phyloP scores from a whole-genome alignment of 2,888 invertebrate genomes.

The Dicranocentrus wangi region DNA sequence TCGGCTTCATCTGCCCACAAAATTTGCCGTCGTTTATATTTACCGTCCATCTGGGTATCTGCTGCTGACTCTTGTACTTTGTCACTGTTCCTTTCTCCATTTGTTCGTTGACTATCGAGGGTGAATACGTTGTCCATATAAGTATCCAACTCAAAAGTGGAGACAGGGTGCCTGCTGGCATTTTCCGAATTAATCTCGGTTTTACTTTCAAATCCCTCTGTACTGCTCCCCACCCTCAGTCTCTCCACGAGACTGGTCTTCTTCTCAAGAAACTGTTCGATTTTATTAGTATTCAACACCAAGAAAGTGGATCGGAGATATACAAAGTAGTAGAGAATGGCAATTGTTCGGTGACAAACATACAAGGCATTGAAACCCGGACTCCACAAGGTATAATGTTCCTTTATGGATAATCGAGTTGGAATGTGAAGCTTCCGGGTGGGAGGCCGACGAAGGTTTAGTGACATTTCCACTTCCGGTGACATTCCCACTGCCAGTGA shows the following conservation, averaged over 20 bases:
- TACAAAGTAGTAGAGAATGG: conserved; percentile 65
- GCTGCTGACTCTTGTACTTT: neutral
- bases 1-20: conserved; percentile 39
- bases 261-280: conserved; percentile 57
- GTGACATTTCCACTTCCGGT: neutral
- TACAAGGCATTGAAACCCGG: conserved; percentile 68
- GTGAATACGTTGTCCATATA: conserved; percentile 20
- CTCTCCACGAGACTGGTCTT: conserved; percentile 25
- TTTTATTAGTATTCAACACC: conserved; percentile 61
- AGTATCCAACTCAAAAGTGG: neutral
- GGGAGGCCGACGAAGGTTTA: neutral
- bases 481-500: neutral
- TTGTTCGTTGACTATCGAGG: neutral
- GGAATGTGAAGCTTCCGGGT: neutral
- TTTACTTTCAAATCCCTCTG: neutral
- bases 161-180: neutral
- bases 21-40: conserved; percentile 24
- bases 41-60: conserved; percentile 4
- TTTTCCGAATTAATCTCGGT: neutral
- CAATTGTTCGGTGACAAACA: conserved; percentile 65
- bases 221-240: conserved; percentile 2
- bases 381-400: conserved; percentile 68
- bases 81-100: conserved; percentile 9
- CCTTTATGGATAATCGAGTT: conserved; percentile 11
- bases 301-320: conserved; percentile 65